Evolutionary conservation across 2,888 invertebrate genomes (phyloP).

Genomic region (Chirona hameri): DNA sequence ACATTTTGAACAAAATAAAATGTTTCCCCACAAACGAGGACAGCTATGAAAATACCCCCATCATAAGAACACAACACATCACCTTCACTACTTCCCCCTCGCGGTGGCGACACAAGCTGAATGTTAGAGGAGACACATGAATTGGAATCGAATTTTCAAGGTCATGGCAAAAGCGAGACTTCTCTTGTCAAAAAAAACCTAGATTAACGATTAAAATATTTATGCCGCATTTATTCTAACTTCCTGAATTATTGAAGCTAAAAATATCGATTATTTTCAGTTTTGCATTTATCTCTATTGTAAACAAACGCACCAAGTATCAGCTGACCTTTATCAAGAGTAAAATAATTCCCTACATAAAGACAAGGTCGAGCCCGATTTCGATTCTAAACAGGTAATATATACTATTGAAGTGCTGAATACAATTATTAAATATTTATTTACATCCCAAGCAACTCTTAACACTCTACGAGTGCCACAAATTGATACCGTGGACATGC

Average conservation of each 20-base stretch:
- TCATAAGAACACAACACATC: background rate
- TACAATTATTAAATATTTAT: too few species aligned
- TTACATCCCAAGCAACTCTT: too few species aligned
- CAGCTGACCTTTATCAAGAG: background rate
- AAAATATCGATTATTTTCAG: background rate
- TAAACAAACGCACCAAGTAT: background rate
- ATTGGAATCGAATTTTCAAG: background rate
- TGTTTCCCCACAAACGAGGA: background rate
- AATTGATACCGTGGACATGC: too few species aligned
- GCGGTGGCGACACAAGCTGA: conserved; percentile 2
- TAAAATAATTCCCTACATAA: background rate
- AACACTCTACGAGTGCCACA: too few species aligned
- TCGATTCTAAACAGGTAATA: too few species aligned
- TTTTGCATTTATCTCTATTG: background rate
- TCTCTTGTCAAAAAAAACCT: background rate
- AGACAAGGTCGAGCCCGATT: too few species aligned
- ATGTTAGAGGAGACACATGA: background rate
- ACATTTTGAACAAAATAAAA: background rate
- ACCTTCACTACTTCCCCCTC: background rate
- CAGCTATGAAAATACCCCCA: background rate
- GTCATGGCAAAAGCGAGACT: background rate
- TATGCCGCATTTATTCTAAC: too few species aligned
- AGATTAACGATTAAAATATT: background rate
- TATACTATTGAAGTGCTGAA: too few species aligned
- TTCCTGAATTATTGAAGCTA: too few species aligned